These are phyloP conservation scores for Elaphurus davidianus DNA, from an alignment of 2,113 vertebrate genomes.

Conservation along the genomic window DNA sequence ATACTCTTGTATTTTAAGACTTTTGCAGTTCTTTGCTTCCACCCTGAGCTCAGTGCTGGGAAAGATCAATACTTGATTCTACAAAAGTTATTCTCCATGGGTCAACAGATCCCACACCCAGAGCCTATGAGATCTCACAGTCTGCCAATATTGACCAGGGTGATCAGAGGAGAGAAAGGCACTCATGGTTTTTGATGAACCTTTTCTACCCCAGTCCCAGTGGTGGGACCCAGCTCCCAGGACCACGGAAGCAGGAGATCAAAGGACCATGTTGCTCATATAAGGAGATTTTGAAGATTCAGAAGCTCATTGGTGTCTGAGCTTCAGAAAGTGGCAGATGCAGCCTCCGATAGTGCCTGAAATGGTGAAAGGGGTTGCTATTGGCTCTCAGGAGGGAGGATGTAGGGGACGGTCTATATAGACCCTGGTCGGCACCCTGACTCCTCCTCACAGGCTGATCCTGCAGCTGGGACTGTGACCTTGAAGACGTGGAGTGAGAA, in stretches of 20 bases:
- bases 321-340: no score
- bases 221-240: background rate
- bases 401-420: no score
- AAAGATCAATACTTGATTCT: background rate
- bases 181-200: background rate
- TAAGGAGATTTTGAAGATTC: no score
- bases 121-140: background rate
- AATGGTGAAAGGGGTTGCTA: no score
- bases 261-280: no score
- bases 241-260: background rate
- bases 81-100: background rate
- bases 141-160: background rate
- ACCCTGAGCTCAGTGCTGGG: background rate
- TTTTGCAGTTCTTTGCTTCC: background rate
- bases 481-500: no score
- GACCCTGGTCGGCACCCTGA: no score
- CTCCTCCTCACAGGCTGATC: no score
- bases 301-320: no score
- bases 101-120: background rate
- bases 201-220: fast-evolving
- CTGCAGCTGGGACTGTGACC: no score
- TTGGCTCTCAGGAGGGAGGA: no score
- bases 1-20: background rate
- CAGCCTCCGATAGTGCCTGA: no score
- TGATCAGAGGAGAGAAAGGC: background rate